phyloP scores from a whole-genome alignment of 2,888 invertebrate genomes.

The Aporophyla lueneburgensis region DNA sequence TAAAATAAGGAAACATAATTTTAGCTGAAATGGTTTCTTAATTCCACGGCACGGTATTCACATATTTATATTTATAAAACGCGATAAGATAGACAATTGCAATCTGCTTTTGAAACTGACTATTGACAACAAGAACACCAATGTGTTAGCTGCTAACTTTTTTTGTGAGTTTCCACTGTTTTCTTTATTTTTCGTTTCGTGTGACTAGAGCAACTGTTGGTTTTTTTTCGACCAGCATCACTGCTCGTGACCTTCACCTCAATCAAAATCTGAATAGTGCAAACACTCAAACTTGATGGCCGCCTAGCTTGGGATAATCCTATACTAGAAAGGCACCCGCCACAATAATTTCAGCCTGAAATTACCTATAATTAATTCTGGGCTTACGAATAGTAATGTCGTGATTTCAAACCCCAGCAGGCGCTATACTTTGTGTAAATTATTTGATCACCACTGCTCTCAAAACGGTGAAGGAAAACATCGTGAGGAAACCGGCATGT shows the following conservation, averaged over 20 bases:
- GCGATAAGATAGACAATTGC: conserved; percentile 6
- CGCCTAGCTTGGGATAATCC: not conserved
- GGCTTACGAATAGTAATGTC: too few species aligned
- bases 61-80: not conserved
- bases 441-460: too few species aligned
- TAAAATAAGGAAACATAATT: not conserved
- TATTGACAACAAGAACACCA: not conserved
- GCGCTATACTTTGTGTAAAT: too few species aligned
- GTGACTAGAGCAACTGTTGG: not conserved
- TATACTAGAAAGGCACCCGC: not conserved
- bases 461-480: too few species aligned
- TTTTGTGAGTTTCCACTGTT: not conserved
- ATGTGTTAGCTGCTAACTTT: too few species aligned
- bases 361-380: too few species aligned
- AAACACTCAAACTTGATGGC: not conserved
- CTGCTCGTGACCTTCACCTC: too few species aligned
- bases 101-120: not conserved
- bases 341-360: not conserved
- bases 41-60: not conserved
- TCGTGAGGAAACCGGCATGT: too few species aligned
- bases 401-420: too few species aligned
- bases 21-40: not conserved
- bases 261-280: not conserved
- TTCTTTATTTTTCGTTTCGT: not conserved
- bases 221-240: not conserved